Evolutionary conservation across 2,797 vertebrate genomes (phyloP).

Genomic region (Paguma larvata): DNA sequence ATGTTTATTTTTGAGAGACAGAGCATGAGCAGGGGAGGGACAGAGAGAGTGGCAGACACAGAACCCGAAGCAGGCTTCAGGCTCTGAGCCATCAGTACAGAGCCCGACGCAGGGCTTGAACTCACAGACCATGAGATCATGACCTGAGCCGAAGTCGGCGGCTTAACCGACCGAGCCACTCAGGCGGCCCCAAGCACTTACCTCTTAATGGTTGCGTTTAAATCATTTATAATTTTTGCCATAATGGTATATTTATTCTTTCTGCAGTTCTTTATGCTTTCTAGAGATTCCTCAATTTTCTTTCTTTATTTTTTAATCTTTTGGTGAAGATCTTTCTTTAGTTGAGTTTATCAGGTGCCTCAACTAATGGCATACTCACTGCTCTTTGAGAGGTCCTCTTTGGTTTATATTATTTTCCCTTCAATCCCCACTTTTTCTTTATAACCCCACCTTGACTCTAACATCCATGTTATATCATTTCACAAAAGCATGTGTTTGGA

Average conservation of each 20-base stretch:
- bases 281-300: neutral
- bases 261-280: neutral
- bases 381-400: neutral
- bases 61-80: too few species aligned
- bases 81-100: too few species aligned
- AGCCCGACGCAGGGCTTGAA: too few species aligned
- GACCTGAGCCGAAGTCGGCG: too few species aligned
- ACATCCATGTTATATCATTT: neutral
- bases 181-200: neutral
- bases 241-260: neutral
- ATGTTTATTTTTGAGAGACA: too few species aligned
- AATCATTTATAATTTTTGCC: neutral
- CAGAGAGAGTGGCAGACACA: too few species aligned
- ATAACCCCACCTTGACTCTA: neutral
- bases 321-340: neutral
- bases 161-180: too few species aligned
- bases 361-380: neutral
- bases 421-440: neutral
- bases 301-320: neutral
- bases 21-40: too few species aligned
- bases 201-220: neutral
- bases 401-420: neutral
- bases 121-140: too few species aligned
- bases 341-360: neutral
- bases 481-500: neutral